Evolutionary conservation across 2,888 invertebrate species (phyloP).

Genomic region (Lordiphosa andalusiaca): DNA sequence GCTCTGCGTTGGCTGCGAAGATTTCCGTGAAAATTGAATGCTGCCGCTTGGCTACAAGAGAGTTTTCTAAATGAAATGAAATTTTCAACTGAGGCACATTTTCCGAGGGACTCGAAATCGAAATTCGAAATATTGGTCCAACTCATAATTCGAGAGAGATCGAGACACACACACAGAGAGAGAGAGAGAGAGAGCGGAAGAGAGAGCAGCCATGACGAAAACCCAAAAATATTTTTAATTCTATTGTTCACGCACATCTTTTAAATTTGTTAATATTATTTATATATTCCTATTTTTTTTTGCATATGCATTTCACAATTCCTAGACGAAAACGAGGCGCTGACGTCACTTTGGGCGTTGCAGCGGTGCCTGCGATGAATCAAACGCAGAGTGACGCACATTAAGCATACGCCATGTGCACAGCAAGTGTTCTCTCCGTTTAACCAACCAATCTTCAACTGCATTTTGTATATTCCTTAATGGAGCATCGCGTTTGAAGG

Average conservation of each 20-base stretch:
- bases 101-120: slow-evolving; percentile 21
- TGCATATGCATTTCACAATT: slow-evolving; percentile 21
- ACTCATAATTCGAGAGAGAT: slow-evolving; percentile 36
- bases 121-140: slow-evolving; percentile 37
- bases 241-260: slow-evolving; percentile 21
- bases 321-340: slow-evolving; percentile 18
- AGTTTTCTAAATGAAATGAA: slow-evolving; percentile 74
- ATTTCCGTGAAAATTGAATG: slow-evolving; percentile 75
- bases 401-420: slow-evolving; percentile 53
- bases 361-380: slow-evolving; percentile 20
- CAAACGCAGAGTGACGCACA: slow-evolving; percentile 41
- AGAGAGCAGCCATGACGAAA: slow-evolving; percentile 7
- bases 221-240: slow-evolving; percentile 10
- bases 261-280: slow-evolving; percentile 36
- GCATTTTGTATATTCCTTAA: slow-evolving; percentile 21
- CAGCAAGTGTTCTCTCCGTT: slow-evolving; percentile 44
- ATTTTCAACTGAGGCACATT: slow-evolving; percentile 32
- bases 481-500: slow-evolving; percentile 39
- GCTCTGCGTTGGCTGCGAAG: slow-evolving; percentile 51
- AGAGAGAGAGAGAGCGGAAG: slow-evolving; percentile 1
- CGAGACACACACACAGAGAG: background rate
- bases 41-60: slow-evolving; percentile 75
- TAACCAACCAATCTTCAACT: background rate
- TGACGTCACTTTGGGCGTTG: slow-evolving; percentile 36
- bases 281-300: slow-evolving; percentile 4